A percentile compares a stretch with the other conserved stretches of the same genome.
Evolutionary conservation across 2,888 invertebrate species (phyloP).

Genomic region (Trileptium ribeirensis): DNA sequence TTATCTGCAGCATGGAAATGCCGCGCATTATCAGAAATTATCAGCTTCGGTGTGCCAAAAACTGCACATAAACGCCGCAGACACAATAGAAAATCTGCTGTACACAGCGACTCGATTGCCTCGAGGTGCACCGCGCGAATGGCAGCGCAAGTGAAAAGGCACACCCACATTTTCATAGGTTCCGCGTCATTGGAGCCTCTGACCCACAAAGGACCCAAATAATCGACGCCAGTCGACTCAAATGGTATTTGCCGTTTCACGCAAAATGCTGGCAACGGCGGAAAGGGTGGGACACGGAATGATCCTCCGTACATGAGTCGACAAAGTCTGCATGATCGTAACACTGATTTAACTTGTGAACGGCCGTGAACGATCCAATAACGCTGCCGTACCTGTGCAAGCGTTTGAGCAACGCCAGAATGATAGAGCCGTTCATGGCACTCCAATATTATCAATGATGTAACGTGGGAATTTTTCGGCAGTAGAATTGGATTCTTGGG

Average conservation of each 20-base stretch:
- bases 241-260: slow-evolving; percentile 14
- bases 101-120: slow-evolving; percentile 43
- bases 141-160: slow-evolving; percentile 51
- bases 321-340: slow-evolving; percentile 2
- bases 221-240: slow-evolving; percentile 45
- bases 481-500: slow-evolving; percentile 7
- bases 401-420: slow-evolving; percentile 15
- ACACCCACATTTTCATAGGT: slow-evolving; percentile 43
- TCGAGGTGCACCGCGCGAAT: slow-evolving; percentile 52
- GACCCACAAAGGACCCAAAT: slow-evolving; percentile 50
- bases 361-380: slow-evolving; percentile 18
- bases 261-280: background rate
- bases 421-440: background rate
- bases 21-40: slow-evolving; percentile 52
- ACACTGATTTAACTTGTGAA: slow-evolving; percentile 14
- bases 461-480: background rate
- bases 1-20: slow-evolving; percentile 51
- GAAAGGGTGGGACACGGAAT: background rate
- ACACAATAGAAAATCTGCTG: slow-evolving; percentile 44
- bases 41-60: slow-evolving; percentile 43
- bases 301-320: slow-evolving; percentile 8
- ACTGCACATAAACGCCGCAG: slow-evolving; percentile 47
- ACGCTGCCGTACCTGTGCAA: background rate
- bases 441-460: background rate
- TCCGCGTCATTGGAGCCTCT: slow-evolving; percentile 37